Conservation (phyloP, 2,797 vertebrate species). For the Glyptemys insculpta region DNA sequence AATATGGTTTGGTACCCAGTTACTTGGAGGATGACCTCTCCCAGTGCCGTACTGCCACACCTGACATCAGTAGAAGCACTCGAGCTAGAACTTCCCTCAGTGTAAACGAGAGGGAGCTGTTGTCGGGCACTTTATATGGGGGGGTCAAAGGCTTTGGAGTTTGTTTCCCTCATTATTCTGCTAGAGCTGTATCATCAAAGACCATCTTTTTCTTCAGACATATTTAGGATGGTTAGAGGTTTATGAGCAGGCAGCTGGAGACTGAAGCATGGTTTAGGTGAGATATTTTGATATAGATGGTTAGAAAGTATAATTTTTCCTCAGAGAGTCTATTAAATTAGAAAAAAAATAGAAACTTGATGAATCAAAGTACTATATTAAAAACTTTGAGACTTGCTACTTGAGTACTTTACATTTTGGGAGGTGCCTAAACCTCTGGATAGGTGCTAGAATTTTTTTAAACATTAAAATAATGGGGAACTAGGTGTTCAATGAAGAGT, state of each 20-base stretch:
- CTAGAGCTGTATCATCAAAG: background rate
- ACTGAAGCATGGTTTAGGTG: background rate
- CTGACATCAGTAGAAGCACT: background rate
- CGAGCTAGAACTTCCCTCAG: background rate
- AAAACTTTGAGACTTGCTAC: background rate
- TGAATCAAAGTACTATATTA: background rate
- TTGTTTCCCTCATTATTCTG: slow-evolving; percentile 8
- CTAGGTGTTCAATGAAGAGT: slow-evolving; percentile 17
- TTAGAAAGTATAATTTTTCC: slow-evolving; percentile 26
- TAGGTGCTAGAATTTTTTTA: background rate
- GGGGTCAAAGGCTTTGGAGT: background rate
- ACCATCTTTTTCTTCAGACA: background rate
- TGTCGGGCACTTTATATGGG: background rate
- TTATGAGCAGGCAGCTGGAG: background rate
- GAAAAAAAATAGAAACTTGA: background rate
- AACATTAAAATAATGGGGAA: slow-evolving; percentile 40
- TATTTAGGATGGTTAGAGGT: background rate
- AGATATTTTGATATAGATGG: background rate
- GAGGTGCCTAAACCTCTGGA: slow-evolving; percentile 36
- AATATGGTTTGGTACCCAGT: background rate
- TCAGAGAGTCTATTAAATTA: background rate
- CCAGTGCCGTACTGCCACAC: background rate
- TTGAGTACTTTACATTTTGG: background rate
- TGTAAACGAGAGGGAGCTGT: background rate
- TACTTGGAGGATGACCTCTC: background rate